Percentiles rank a stretch among this genome's conserved stretches.
Conservation (phyloP, 1,140 invertebrate species). For the Apis mellifera region DNA sequence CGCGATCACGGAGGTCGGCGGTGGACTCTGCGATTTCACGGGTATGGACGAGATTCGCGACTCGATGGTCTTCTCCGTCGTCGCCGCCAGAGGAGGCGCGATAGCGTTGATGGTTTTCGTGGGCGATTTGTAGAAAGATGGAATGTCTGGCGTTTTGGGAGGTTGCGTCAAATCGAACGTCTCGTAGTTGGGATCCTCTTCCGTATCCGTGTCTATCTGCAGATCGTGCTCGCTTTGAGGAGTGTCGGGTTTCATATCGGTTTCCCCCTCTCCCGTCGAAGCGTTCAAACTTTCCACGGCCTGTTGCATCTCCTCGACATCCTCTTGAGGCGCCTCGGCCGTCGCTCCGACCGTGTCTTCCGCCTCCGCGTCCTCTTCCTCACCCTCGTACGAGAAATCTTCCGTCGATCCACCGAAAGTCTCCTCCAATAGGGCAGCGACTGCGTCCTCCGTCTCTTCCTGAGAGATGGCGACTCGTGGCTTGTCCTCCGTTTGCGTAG, state of each 20-base stretch:
- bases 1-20: slow-evolving; percentile 70
- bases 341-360: slow-evolving; percentile 74
- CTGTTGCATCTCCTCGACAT: slow-evolving; percentile 90
- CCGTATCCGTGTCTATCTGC: slow-evolving; percentile 93
- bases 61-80: slow-evolving; percentile 71
- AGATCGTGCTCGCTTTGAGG: slow-evolving; percentile 92
- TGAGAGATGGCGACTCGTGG: slow-evolving; percentile 92
- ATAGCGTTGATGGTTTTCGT: slow-evolving; percentile 67
- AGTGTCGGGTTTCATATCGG: slow-evolving; percentile 91
- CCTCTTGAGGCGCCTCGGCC: slow-evolving; percentile 84
- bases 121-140: slow-evolving; percentile 78
- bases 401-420: slow-evolving; percentile 87
- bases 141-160: slow-evolving; percentile 80
- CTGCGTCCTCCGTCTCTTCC: slow-evolving; percentile 95
- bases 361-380: slow-evolving; percentile 76
- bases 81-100: slow-evolving; percentile 39
- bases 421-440: slow-evolving; percentile 92
- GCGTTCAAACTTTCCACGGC: slow-evolving; percentile 89
- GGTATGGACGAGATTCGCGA: slow-evolving; percentile 58
- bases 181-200: slow-evolving; percentile 86
- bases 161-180: slow-evolving; percentile 78
- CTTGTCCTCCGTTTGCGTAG: slow-evolving; percentile 85
- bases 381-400: slow-evolving; percentile 82
- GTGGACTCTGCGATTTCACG: slow-evolving; percentile 65
- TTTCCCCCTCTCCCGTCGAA: slow-evolving; percentile 82